Evolutionary conservation across 2,113 vertebrate species (phyloP), one percentile per base, ranked within the genome.

Genomic region (Corythaeola cristata): DNA sequence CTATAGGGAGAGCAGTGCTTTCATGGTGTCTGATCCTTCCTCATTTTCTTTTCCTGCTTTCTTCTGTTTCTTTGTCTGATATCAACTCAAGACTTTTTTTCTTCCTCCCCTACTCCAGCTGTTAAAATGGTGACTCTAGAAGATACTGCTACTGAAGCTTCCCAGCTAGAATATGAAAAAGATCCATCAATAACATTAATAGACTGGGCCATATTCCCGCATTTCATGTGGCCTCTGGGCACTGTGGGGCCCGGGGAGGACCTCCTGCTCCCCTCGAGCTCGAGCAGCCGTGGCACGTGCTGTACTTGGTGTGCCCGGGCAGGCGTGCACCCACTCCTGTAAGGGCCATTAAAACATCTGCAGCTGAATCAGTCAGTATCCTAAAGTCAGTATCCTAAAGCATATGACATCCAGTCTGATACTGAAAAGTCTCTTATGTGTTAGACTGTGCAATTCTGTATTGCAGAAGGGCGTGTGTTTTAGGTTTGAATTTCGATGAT

Each of bases 201-300:
- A 22, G 44, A 13, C 28, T 23, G 55, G 41, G 21, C 67, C 6
- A 4, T 19, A 6, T 74, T 35, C 41, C 26, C 22, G 37, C 32
- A 11, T 78, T 55, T 71, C 21, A 9, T 5, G 8, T 53, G 84
- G 28, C 37, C 14, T 41, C 33, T 30, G 63, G 59, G 53, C 35
- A 26, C 14, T 0, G 0, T 55, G 53, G 58, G 35, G 30, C 6
- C 39, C 1, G 4, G 44, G 32, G 30, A 44, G 22, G 10, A 8
- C 12, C 32, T 41, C 14, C 53, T 39, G 64, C 3, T 11, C 15
- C 10, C 32, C 49, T 37, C 0, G 0, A 58, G 20, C 64, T 30
- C 7, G 32, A 62, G 35, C 55, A 74, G 49, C 62, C 1, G 0
- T 2, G 4, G 4, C 2, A 2, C 3, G 6, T 23, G 58, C 33